Percentiles rank a stretch among this genome's conserved stretches.
phyloP scores from a whole-genome alignment of 2,113 vertebrate genomes.

The Herpailurus yagouaroundi region DNA sequence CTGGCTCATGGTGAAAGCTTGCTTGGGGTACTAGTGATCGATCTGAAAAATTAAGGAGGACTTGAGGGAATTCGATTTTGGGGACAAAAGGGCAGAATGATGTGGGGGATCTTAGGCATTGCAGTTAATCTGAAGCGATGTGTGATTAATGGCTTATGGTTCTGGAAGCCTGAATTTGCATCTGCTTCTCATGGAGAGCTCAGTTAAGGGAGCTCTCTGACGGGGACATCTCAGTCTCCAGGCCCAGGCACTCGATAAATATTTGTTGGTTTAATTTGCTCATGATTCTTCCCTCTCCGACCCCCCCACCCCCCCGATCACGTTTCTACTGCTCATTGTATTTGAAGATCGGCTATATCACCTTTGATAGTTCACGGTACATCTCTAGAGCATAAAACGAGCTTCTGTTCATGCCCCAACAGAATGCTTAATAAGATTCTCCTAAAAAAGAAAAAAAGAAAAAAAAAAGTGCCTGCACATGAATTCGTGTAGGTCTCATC shows the following conservation, averaged over 20 bases:
- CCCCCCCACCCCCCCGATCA: background rate
- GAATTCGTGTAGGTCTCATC: background rate
- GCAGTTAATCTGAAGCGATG: slow-evolving; percentile 12
- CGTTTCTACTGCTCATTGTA: slow-evolving; percentile 45
- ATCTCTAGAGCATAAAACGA: background rate
- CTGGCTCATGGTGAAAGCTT: background rate
- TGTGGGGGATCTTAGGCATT: slow-evolving; percentile 7
- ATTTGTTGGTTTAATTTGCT: slow-evolving; percentile 60
- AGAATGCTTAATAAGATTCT: slow-evolving; percentile 55
- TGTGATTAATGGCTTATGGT: slow-evolving; percentile 74
- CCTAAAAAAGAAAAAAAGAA: background rate
- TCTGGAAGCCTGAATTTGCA: slow-evolving; percentile 50
- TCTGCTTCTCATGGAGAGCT: slow-evolving; percentile 44
- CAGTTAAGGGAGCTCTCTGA: slow-evolving; percentile 24
- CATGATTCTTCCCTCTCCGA: background rate
- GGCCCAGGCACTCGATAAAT: slow-evolving; percentile 20
- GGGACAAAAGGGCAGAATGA: slow-evolving; percentile 48
- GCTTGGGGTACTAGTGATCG: slow-evolving; percentile 3
- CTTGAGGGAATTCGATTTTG: slow-evolving; percentile 38
- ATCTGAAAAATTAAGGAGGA: background rate
- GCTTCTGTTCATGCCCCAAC: background rate
- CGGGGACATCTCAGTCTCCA: background rate
- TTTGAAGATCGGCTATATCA: slow-evolving; percentile 29
- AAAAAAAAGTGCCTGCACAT: slow-evolving; percentile 20
- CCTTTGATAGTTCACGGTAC: slow-evolving; percentile 47